These are phyloP conservation scores for Diadumene lineata DNA, from an alignment of 92 coral and sea anemone species.

Conservation along the genomic window DNA sequence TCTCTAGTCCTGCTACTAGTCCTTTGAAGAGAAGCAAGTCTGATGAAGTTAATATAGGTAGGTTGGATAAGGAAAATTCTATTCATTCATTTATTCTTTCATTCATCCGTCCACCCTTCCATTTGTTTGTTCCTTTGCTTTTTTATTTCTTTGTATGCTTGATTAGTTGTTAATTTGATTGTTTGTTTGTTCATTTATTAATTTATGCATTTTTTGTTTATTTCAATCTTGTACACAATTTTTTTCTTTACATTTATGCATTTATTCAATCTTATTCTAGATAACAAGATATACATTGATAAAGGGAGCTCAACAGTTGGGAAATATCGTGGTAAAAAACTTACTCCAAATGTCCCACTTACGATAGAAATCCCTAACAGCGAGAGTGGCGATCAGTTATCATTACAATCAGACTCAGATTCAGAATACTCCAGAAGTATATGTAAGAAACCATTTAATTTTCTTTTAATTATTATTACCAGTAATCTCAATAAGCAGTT, in stretches of 20 bases:
- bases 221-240: too few species aligned
- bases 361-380: conserved; percentile 77
- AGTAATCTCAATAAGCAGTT: background rate
- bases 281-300: conserved; percentile 57
- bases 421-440: conserved; percentile 72
- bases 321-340: conserved; percentile 66
- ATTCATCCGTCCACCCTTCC: too few species aligned
- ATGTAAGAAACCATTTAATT: conserved; percentile 50
- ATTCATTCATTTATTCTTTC: too few species aligned
- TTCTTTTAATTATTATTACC: too few species aligned
- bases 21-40: conserved; percentile 80
- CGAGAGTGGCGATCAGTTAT: conserved; percentile 65
- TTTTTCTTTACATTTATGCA: too few species aligned
- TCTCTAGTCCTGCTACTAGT: conserved; percentile 34
- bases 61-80: background rate
- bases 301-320: conserved; percentile 79
- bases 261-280: too few species aligned
- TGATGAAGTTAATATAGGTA: conserved; percentile 87
- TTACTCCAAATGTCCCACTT: conserved; percentile 55
- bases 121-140: too few species aligned
- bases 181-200: too few species aligned
- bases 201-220: too few species aligned
- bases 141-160: too few species aligned
- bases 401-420: conserved; percentile 70
- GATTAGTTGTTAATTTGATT: too few species aligned